These are phyloP conservation scores for Horisme vitalbata DNA, from an alignment of 2,888 invertebrate genomes.

Conservation along the genomic window DNA sequence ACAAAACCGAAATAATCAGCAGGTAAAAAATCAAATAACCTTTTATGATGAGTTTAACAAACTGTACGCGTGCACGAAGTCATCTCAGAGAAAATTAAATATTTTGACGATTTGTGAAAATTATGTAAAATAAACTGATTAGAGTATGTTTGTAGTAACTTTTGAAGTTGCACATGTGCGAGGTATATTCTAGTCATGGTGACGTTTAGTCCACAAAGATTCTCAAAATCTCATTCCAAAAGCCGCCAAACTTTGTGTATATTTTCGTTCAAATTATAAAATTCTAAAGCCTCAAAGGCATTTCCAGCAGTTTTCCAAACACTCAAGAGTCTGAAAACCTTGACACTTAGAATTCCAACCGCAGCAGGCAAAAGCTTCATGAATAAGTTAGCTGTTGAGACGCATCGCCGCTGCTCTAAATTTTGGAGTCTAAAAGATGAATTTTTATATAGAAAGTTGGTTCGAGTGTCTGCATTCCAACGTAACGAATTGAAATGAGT, in stretches of 20 bases:
- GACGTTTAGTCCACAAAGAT: too few species aligned
- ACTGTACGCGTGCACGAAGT: too few species aligned
- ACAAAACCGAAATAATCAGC: too few species aligned
- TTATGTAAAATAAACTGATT: too few species aligned
- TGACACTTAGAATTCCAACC: slow-evolving; percentile 20
- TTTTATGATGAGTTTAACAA: too few species aligned
- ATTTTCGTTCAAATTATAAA: background rate
- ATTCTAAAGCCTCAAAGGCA: slow-evolving; percentile 16
- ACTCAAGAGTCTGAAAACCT: slow-evolving; percentile 17
- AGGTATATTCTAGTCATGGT: too few species aligned
- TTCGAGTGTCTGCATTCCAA: background rate
- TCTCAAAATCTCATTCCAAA: background rate
- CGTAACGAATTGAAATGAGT: slow-evolving; percentile 9
- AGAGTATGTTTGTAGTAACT: too few species aligned
- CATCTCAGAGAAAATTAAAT: too few species aligned
- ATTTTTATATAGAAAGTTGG: slow-evolving; percentile 4
- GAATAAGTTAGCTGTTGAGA: slow-evolving; percentile 30
- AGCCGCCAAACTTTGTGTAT: background rate
- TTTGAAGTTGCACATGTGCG: too few species aligned
- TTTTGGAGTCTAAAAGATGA: slow-evolving; percentile 7
- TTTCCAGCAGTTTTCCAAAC: slow-evolving; percentile 16
- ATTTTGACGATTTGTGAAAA: too few species aligned
- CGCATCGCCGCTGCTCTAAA: slow-evolving; percentile 16
- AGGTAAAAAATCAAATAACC: too few species aligned
- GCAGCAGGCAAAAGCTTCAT: slow-evolving; percentile 26